Conservation (phyloP, 2,113 vertebrate species). For the Macquaria ambigua region DNA sequence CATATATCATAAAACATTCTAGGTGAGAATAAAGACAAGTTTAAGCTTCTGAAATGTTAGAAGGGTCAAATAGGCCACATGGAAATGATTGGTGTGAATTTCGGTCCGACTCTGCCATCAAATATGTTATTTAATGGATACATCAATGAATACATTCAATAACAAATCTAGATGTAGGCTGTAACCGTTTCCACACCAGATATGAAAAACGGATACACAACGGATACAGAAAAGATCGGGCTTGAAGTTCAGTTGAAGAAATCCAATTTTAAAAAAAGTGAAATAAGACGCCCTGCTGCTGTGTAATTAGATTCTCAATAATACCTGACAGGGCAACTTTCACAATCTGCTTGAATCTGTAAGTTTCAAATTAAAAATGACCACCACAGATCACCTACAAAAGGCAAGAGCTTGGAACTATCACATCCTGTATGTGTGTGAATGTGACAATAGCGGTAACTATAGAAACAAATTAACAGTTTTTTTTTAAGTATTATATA, state of each 20-base stretch:
- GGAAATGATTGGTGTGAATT: no score
- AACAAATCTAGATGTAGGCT: background rate
- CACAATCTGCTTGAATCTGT: background rate
- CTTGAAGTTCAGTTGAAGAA: no score
- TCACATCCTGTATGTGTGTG: background rate
- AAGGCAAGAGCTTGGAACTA: no score
- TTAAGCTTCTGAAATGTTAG: no score
- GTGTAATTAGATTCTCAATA: slow-evolving; percentile 20
- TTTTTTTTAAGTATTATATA: background rate
- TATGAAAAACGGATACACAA: background rate
- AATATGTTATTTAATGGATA: no score
- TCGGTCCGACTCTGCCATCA: no score
- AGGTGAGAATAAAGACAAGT: background rate
- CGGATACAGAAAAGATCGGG: background rate
- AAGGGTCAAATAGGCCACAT: no score
- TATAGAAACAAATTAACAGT: background rate
- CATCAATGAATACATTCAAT: no score
- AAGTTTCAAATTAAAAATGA: background rate
- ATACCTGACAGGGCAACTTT: background rate
- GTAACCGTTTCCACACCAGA: background rate
- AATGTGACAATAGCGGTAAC: background rate
- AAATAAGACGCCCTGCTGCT: background rate
- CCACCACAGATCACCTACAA: background rate
- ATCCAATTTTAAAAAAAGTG: background rate
- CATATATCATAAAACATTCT: background rate